Conservation (phyloP, 2,888 invertebrate species). For the Limnephilus rhombicus region DNA sequence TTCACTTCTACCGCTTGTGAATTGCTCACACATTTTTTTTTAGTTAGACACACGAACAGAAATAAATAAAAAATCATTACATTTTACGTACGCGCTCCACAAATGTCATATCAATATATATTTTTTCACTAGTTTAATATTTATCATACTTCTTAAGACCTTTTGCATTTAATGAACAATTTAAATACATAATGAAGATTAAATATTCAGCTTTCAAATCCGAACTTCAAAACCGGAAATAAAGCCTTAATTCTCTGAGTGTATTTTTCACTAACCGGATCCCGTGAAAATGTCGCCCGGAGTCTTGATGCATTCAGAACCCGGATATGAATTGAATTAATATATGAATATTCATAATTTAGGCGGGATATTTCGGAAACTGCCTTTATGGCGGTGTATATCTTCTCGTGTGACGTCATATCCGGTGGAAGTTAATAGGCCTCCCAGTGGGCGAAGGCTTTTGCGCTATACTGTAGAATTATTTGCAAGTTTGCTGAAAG, state of each 20-base stretch:
- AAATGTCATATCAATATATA: too few species aligned
- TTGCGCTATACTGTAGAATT: background rate
- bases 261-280: slow-evolving; percentile 12
- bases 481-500: background rate
- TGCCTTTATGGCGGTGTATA: slow-evolving; percentile 26
- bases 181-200: background rate
- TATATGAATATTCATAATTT: slow-evolving; percentile 61
- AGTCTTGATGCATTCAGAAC: slow-evolving; percentile 4
- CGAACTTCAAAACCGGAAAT: background rate
- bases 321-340: slow-evolving; percentile 60
- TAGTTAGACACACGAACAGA: too few species aligned
- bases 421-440: slow-evolving; percentile 56
- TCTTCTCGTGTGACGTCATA: slow-evolving; percentile 47
- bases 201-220: background rate
- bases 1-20: too few species aligned
- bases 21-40: too few species aligned
- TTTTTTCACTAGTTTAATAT: too few species aligned
- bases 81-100: too few species aligned
- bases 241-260: background rate
- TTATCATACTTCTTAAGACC: too few species aligned
- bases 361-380: slow-evolving; percentile 27
- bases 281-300: slow-evolving; percentile 4
- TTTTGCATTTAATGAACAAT: too few species aligned
- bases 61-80: too few species aligned
- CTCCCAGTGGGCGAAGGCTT: background rate